phyloP scores from a whole-genome alignment of 2,797 vertebrate genomes.

The Mormyrops attenuatus region DNA sequence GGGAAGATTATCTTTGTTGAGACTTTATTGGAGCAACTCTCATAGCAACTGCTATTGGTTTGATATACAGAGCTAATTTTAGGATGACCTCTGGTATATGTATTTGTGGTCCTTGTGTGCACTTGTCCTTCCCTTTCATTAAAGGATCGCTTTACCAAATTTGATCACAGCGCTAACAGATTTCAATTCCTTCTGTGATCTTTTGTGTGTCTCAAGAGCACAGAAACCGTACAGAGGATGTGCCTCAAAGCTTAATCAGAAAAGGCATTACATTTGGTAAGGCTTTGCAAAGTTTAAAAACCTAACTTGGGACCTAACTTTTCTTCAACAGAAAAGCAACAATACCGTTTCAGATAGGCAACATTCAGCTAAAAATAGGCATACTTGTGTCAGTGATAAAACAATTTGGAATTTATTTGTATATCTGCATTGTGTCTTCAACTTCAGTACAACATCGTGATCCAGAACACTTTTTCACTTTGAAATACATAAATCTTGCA shows the following conservation, averaged over 20 bases:
- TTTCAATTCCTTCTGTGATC: neutral
- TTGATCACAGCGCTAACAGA: neutral
- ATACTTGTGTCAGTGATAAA: constrained; percentile 8
- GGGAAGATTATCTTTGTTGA: neutral
- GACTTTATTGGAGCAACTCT: neutral
- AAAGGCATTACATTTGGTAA: neutral
- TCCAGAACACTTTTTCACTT: neutral
- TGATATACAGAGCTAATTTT: neutral
- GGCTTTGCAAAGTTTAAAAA: neutral
- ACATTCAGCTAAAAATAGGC: neutral
- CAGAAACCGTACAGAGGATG: neutral
- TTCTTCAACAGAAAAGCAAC: neutral
- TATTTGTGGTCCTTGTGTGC: neutral
- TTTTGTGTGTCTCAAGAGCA: neutral
- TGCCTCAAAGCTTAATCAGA: neutral
- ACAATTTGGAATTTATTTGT: constrained; percentile 9
- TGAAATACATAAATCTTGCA: neutral
- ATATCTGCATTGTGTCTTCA: neutral
- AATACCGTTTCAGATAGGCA: neutral
- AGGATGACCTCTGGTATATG: neutral
- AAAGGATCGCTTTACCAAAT: neutral
- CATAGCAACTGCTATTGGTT: neutral
- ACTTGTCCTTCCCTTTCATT: neutral
- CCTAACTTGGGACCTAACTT: neutral
- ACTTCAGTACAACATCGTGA: neutral